Base-by-base conservation (phyloP, 2,113 vertebrate genomes). In the Burhinus bistriatus region DNA sequence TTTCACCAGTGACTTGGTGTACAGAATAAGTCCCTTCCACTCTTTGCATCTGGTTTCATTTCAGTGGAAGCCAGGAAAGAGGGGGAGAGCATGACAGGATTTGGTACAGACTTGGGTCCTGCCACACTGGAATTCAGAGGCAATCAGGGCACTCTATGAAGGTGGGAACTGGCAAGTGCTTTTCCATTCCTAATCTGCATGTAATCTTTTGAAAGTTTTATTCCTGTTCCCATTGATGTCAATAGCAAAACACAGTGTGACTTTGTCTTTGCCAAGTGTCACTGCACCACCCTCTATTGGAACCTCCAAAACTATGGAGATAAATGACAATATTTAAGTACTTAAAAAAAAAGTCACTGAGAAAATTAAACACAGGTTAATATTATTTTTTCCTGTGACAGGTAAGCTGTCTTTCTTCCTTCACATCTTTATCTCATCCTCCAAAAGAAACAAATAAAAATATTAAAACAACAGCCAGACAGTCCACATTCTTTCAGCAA, bases 51-150 rank as follows among this genome's bases (percentile, higher is more conserved):
- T 57, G 12, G 26, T 51, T 64, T 51, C 30, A 57, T 64, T 70
- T 55, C 36, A 49, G 25, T 70, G 47, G 40, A 57, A 87, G 57
- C 22, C 36, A 64, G 27, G 30, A 70, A 34, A 64, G 40, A 82
- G 11, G 1, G 3, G 3, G 17, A 58, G 36, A 76, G 4, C 2
- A 1, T n/a, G 52, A 18, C 1, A 36, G 29, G 70, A 87, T 51
- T 34, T 57, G 15, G 4, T 44, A 61, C 25, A 70, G 42, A 21
- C 11, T 17, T 10, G 11, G 5, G 9, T 49, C 36, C 49, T 70
- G 30, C 4, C 27, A 38, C 49, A 38, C 13, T 19, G 15, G 27
- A 55, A 3, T 51, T 44, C n/a, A 64, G 70, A 62, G 30, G 9
- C 29, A 54, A 42, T 27, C 61, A 55, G 21, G 16, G 12, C 3